A percentile compares a stretch with the other conserved stretches of the same genome.
These are phyloP conservation scores for Piliocolobus tephrosceles DNA, from an alignment of 2,113 vertebrate species.

Conservation along the genomic window DNA sequence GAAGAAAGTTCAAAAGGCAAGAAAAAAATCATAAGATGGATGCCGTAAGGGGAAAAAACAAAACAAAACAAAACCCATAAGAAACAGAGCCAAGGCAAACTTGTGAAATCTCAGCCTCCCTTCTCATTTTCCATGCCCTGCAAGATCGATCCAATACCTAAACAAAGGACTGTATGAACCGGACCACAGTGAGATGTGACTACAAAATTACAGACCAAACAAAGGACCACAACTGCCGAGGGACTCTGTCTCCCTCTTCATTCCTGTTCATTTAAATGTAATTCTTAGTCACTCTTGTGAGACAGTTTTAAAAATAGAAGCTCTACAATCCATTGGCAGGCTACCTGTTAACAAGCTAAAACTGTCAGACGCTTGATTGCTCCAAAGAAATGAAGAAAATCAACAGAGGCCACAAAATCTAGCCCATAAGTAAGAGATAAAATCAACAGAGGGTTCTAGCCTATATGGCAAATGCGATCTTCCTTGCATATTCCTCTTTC, in stretches of 20 bases:
- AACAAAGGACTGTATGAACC: background rate
- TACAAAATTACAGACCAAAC: background rate
- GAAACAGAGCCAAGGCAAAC: background rate
- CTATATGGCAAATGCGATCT: background rate
- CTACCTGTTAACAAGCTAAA: constrained; percentile 53
- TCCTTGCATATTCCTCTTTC: background rate
- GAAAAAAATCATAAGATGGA: background rate
- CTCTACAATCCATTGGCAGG: constrained; percentile 46
- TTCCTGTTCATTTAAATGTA: constrained; percentile 28
- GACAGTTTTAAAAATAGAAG: constrained; percentile 66
- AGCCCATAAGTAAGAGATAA: background rate
- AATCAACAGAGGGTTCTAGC: background rate
- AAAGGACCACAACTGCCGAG: background rate
- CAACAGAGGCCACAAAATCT: background rate
- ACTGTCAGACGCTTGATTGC: constrained; percentile 51
- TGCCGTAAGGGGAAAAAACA: constrained; percentile 32
- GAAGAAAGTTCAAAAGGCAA: constrained; percentile 48
- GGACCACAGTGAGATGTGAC: background rate
- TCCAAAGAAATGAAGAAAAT: constrained; percentile 25
- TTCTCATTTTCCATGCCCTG: background rate
- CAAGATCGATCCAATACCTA: background rate
- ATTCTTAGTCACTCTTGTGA: constrained; percentile 66
- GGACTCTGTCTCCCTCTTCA: constrained; percentile 16
- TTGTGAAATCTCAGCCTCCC: background rate
- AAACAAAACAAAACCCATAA: background rate